Percentiles rank a stretch among this genome's conserved stretches.
Evolutionary conservation across 2,797 vertebrate genomes (phyloP).

Genomic region (Vipera latastei): DNA sequence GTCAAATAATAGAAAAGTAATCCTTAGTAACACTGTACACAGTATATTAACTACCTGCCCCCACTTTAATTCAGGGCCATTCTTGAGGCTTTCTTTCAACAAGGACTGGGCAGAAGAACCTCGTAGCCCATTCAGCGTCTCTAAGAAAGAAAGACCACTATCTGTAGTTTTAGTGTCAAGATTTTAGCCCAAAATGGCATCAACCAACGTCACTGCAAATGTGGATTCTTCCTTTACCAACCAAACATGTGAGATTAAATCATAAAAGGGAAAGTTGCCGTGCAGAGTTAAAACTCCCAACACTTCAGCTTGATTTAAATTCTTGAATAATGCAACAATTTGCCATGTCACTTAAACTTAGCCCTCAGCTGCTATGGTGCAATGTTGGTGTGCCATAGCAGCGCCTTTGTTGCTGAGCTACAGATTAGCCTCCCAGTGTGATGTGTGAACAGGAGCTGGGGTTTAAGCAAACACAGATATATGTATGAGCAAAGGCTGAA

Average conservation of each 20-base stretch:
- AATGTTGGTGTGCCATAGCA: not conserved
- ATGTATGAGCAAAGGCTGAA: not conserved
- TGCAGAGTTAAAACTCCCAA: not conserved
- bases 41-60: not conserved
- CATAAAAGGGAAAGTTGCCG: not conserved
- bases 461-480: not conserved
- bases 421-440: not conserved
- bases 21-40: not conserved
- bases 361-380: not conserved
- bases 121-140: not conserved
- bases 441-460: not conserved
- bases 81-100: not conserved
- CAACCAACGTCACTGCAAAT: not conserved
- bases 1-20: not conserved
- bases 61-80: not conserved
- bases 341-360: not conserved
- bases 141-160: not conserved
- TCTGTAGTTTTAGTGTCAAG: too few relatives aligned
- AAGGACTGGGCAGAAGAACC: not conserved
- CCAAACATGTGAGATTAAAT: not conserved
- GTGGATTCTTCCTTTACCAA: not conserved
- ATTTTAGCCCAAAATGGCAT: not conserved
- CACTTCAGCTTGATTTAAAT: not conserved
- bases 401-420: not conserved
- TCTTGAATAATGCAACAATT: not conserved